Conservation (phyloP, 35 echinoderm and acorn worm species). For the Ophiothrix spiculata region DNA sequence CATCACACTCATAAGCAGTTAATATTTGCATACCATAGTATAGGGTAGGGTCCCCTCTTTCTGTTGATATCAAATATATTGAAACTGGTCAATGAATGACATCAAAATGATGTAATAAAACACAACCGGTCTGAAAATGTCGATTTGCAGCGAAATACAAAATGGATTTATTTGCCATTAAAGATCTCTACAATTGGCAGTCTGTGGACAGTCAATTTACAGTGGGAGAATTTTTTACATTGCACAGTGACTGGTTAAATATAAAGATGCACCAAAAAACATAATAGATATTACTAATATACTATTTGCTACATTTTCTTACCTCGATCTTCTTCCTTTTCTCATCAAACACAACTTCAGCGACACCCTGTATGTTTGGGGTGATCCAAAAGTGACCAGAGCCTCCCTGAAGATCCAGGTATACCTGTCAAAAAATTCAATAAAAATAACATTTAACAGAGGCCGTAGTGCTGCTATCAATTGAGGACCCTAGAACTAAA, state of each 20-base stretch:
- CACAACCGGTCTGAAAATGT: too few relatives aligned
- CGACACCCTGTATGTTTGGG: slow-evolving; percentile 52
- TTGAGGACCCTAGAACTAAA: too few relatives aligned
- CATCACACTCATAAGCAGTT: too few relatives aligned
- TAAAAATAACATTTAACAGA: too few relatives aligned
- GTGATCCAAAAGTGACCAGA: slow-evolving; percentile 83
- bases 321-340: slow-evolving; percentile 94
- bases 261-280: neutral
- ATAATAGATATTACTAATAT: neutral
- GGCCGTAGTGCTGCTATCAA: too few relatives aligned
- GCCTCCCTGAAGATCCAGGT: slow-evolving; percentile 72
- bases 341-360: slow-evolving; percentile 74
- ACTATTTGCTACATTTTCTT: neutral
- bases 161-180: neutral
- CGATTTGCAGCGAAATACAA: neutral
- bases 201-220: neutral
- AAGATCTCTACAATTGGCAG: neutral
- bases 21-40: too few relatives aligned
- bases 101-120: too few relatives aligned
- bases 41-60: too few relatives aligned
- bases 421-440: slow-evolving; percentile 59
- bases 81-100: too few relatives aligned
- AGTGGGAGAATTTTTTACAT: neutral
- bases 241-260: neutral
- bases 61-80: too few relatives aligned